Evolutionary conservation across 2,888 invertebrate genomes (phyloP), one percentile per base, ranked within the genome.

Genomic region (Eristalinus aeneus): DNA sequence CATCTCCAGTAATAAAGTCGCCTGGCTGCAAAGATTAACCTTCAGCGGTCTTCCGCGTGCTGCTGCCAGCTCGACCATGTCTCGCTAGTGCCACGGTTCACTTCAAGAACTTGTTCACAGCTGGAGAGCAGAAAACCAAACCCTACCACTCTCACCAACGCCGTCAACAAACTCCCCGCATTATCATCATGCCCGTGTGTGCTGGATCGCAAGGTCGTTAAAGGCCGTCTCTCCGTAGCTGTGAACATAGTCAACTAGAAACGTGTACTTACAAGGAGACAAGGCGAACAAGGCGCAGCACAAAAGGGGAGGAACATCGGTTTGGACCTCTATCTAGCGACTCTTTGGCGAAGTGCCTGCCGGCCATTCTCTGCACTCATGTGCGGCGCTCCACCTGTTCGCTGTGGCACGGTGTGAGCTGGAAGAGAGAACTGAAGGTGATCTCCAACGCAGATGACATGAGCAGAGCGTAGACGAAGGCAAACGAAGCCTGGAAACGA

Each of bases 121-220:
- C n/a, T 31, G 60, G 27, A 46, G 16, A n/a, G 16, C 46, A 16
- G 16, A 16, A 46, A 16, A 16, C 46, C n/a, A 16, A 46, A 46
- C 16, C 46, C 16, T 8, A 46, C 46, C 54, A 32, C n/a, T 23
- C 67, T 67, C 67, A 58, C 22, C 58, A 20, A 9, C 63, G 27
- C 67, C 10, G 20, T 34, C n/a, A 12, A 10, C n/a, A 5, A 16
- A 23, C 54, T 16, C 46, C 0, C 5, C 4, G 16, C 46, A 46
- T 39, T 64, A 74, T 72, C 76, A 72, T 76, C 86, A 77, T 5
- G 27, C 2, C 34, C 8, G 34, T 34, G 34, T 10, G 34, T 9
- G 34, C 34, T 54, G 61, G 74, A 78, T 86, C 75, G 87, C 87
- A 87, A 87, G 87, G 87, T 87, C 87, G 87, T 87, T 87, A 87